These are phyloP conservation scores for Galaxea fascicularis DNA, from an alignment of 92 coral and sea anemone genomes.

Conservation along the genomic window DNA sequence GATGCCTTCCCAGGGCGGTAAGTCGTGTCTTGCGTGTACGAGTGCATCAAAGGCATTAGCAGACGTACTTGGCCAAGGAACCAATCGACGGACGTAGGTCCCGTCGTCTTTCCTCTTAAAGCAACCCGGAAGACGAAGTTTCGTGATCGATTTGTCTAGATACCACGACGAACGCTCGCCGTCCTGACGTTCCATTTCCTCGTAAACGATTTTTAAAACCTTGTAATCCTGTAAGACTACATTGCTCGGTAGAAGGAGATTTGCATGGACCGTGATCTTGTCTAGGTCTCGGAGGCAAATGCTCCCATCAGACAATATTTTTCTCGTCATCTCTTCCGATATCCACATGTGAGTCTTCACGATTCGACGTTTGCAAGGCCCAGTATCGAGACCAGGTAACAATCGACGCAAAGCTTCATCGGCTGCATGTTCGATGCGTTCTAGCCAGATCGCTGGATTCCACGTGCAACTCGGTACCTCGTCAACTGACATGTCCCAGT, in stretches of 20 bases:
- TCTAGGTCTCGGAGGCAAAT: neutral
- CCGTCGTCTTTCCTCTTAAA: slow-evolving; percentile 5
- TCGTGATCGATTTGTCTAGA: slow-evolving; percentile 17
- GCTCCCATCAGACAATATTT: neutral
- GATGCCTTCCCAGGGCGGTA: neutral
- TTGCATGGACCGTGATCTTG: slow-evolving; percentile 5
- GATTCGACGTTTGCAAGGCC: neutral
- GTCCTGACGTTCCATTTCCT: slow-evolving; percentile 8
- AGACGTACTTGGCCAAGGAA: neutral
- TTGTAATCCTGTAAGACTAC: neutral
- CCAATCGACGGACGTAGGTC: neutral
- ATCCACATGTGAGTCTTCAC: neutral
- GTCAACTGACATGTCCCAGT: neutral
- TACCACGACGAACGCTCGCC: neutral
- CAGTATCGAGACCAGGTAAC: neutral
- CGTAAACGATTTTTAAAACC: neutral
- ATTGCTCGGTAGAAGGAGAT: neutral
- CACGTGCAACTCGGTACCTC: neutral
- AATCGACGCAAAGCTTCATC: neutral
- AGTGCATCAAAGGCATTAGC: neutral
- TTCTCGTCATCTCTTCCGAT: slow-evolving; percentile 6
- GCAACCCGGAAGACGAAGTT: slow-evolving; percentile 23
- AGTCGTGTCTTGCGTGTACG: slow-evolving; percentile 3
- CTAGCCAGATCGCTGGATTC: neutral
- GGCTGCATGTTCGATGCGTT: neutral